These are phyloP conservation scores for Crotalus helleri DNA, from an alignment of 2,113 vertebrate genomes.

Conservation along the genomic window DNA sequence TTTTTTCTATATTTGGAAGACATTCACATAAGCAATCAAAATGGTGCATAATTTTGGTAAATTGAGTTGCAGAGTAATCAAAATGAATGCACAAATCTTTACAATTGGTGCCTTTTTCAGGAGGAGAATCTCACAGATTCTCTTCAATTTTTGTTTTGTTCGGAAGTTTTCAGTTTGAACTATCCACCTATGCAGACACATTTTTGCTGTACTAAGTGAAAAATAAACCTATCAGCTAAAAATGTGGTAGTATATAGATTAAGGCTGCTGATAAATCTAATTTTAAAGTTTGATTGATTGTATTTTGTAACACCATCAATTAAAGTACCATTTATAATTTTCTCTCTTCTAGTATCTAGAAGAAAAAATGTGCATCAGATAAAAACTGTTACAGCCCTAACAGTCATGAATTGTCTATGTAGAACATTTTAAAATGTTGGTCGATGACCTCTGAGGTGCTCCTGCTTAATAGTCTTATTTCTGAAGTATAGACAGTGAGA, in stretches of 20 bases:
- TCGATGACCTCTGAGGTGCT: constrained; percentile 7
- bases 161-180: not conserved
- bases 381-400: constrained; percentile 66
- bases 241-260: constrained; percentile 20
- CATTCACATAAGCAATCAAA: not conserved
- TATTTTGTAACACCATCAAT: constrained; percentile 51
- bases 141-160: not conserved
- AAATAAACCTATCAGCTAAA: constrained; percentile 24
- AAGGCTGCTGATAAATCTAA: constrained; percentile 23
- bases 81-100: not conserved
- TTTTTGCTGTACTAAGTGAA: constrained; percentile 14
- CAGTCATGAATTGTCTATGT: constrained; percentile 45
- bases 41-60: not conserved
- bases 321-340: constrained; percentile 54
- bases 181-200: not conserved
- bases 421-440: constrained; percentile 21
- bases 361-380: constrained; percentile 62
- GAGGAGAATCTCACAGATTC: not conserved
- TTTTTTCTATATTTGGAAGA: constrained; percentile 3
- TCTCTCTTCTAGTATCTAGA: constrained; percentile 54
- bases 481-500: not conserved
- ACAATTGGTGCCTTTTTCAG: not conserved
- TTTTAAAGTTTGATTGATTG: constrained; percentile 35
- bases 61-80: not conserved
- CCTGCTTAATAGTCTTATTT: constrained; percentile 5